Percentiles rank a stretch among this genome's conserved stretches.
Evolutionary conservation across 2,888 invertebrate genomes (phyloP).

Genomic region (Sarcophaga variegata): DNA sequence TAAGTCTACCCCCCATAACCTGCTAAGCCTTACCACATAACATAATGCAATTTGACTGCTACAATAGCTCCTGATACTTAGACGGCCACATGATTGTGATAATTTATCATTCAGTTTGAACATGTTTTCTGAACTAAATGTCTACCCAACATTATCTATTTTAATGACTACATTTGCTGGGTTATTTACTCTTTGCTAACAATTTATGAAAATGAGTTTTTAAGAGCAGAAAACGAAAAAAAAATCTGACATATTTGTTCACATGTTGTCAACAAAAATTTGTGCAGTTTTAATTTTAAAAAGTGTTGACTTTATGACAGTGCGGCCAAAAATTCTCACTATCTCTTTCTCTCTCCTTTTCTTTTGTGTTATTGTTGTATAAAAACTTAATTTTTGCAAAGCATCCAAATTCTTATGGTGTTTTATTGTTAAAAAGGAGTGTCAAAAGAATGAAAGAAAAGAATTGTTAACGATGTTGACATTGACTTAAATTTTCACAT

Average conservation of each 20-base stretch:
- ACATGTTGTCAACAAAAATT: slow-evolving; percentile 31
- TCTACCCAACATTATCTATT: no score
- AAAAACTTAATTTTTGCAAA: slow-evolving; percentile 5
- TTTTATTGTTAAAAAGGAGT: no score
- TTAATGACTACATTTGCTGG: background rate
- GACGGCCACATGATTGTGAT: no score
- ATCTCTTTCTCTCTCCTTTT: background rate
- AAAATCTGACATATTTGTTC: slow-evolving; percentile 20
- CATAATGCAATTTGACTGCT: no score
- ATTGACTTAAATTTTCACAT: slow-evolving; percentile 45
- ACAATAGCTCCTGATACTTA: no score
- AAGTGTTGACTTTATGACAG: slow-evolving; percentile 10
- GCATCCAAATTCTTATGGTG: background rate
- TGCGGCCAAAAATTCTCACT: no score
- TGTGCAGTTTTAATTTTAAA: slow-evolving; percentile 8
- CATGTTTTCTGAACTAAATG: background rate
- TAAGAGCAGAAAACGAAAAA: background rate
- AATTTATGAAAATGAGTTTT: slow-evolving; percentile 25
- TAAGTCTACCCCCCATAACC: no score
- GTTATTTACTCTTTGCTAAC: background rate
- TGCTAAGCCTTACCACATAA: no score
- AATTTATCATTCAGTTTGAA: no score
- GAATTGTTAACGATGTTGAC: slow-evolving; percentile 51
- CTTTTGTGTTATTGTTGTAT: background rate
- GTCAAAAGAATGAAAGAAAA: no score